Base-by-base conservation (phyloP, 2,888 invertebrate species). In the Athetis lepigone region DNA sequence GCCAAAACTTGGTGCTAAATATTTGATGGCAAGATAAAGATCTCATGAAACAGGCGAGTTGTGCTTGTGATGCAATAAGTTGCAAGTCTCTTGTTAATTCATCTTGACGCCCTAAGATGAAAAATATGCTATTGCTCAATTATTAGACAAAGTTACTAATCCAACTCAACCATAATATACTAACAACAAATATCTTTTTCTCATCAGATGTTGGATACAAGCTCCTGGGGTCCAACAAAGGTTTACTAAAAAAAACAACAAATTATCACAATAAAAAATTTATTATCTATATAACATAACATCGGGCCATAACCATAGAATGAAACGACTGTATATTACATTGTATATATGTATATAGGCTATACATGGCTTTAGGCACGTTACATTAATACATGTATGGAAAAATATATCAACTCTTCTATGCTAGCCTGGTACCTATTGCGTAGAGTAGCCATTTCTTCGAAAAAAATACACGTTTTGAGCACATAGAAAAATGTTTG, bases 251-350 rank as follows among this genome's bases (percentile, higher is more conserved):
- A 74, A 88, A 85, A 61, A 73, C 8, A 8, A 78, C 63, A 79
- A 64, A 19, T 79, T 90, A 92, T 93, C 92, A 93, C 93, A 93
- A 93, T 94, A 94, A 94, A 94, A 94, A 94, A 91, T 92, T 90
- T 93, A 93, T 91, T 93, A 89, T 91, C 92, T 93, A 91, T 93
- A 91, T 92, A 93, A 93, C 92, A 92, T 93, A 94, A 94, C 94
- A 92, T 93, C 90, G 86, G 88, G 92, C 93, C 92, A 84, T 91
- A 90, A 94, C 93, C 92, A 80, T 87, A 88, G 75, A 88, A 87
- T 88, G 87, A 90, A 90, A 89, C 86, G 88, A 87, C 86, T 90
- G 86, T 92, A 91, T 88, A 89, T 88, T 91, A 92, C 88, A 91
- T 83, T 81, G 81, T 87, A 78, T 88, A 85, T 87, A 79, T 82